A percentile compares a stretch with the other conserved stretches of the same genome.
phyloP scores from a whole-genome alignment of 2,888 invertebrate genomes.

The Gnatocerus cornutus region DNA sequence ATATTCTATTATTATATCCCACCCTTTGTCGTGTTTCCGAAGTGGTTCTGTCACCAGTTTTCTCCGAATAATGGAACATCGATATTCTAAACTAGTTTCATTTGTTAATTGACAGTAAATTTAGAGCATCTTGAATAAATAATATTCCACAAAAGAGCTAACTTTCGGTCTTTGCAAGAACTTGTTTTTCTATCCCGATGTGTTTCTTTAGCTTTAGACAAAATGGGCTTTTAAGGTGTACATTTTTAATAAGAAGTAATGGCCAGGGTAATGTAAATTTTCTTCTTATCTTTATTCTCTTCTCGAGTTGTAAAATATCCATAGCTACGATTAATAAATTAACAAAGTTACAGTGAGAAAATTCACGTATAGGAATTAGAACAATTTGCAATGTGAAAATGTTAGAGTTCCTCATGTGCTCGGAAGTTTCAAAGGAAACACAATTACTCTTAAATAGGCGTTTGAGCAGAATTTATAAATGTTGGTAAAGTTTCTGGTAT shows the following conservation, averaged over 20 bases:
- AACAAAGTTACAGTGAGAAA: conserved; percentile 18
- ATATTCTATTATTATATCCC: conserved; percentile 35
- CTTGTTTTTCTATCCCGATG: conserved; percentile 2
- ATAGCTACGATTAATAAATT: conserved; percentile 1
- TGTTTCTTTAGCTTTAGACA: conserved; percentile 18
- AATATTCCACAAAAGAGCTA: conserved; percentile 7
- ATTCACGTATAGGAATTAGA: conserved; percentile 5
- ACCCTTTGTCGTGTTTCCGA: conserved; percentile 25
- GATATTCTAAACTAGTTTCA: conserved; percentile 28
- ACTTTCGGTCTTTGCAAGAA: conserved; percentile 7
- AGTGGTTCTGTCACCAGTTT: conserved; percentile 18
- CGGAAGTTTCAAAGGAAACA: conserved; percentile 28
- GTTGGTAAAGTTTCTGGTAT: conserved; percentile 30
- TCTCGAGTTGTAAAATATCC: conserved; percentile 3
- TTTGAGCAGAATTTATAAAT: conserved; percentile 32
- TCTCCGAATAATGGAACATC: conserved; percentile 23
- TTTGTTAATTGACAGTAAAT: conserved; percentile 30
- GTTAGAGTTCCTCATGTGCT: conserved; percentile 17
- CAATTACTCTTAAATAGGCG: conserved; percentile 33
- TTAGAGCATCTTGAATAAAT: conserved; percentile 26
- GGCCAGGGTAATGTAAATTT: conserved; percentile 19
- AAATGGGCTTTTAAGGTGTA: conserved; percentile 24
- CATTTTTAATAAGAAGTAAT: conserved; percentile 34
- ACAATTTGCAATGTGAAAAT: conserved; percentile 13
- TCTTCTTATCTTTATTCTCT: conserved; percentile 6